Base-by-base conservation (phyloP, 2,888 invertebrate species). In the Chydorus sphaericus region DNA sequence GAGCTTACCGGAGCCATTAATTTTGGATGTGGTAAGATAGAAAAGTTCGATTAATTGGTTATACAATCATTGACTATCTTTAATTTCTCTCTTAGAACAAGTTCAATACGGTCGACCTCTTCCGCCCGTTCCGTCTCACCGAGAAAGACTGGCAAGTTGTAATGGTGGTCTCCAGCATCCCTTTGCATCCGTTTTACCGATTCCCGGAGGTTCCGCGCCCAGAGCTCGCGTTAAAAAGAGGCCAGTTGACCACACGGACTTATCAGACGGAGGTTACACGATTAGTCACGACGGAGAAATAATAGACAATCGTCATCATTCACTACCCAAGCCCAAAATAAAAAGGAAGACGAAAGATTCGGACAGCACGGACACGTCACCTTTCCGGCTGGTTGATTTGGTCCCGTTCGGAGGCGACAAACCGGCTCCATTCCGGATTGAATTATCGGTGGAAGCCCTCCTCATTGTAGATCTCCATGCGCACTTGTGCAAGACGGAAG, bases 401-500 rank as follows among this genome's bases (percentile, higher is more conserved):
- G 70, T 73, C 18, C 65, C 74, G 2, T 82, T 81, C 63, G 74
- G 74, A 28, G 68, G 71, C 7, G 76, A 77, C 4, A 72, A 70
- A 63, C 75, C 75, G 59, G 78, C 81, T 51, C 81, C 82, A 7
- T 83, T 75, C 66, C 65, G 66, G 8, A 75, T 83, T 1, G 71
- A 70, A 26, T 66, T 84, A 57, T 70, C 75, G 62, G 71, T 80
- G 58, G 75, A 79, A 0, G 75, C 80, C 1, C 68, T 84, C 57
- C 68, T 83, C 6, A 67, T 76, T 38, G 79, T 83, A 77, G 83
- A 84, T 65, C 72, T 77, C 52, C 85, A 85, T 70, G 77, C 81
- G 50, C 81, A 84, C 69, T 72, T 78, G 33, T 80, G 79, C 1
- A 75, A 77, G 60, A 78, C 75, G 2, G 85, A 85, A 72, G 82